phyloP scores from a whole-genome alignment of 2,113 vertebrate species.

The Clarias gariepinus region DNA sequence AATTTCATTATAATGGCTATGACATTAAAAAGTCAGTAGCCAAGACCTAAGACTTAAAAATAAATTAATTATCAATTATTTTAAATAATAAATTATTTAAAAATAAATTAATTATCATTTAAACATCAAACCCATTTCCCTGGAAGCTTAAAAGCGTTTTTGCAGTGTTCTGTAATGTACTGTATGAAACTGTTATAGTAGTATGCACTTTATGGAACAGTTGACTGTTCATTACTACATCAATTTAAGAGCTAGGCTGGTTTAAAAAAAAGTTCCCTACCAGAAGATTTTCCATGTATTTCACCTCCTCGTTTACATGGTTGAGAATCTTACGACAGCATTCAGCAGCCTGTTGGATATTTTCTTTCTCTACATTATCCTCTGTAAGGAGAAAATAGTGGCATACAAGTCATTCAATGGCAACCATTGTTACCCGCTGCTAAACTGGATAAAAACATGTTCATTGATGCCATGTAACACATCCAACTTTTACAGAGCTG shows the following conservation, averaged over 20 bases:
- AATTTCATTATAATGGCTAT: neutral
- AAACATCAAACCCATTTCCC: neutral
- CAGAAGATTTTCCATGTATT: constrained; percentile 86
- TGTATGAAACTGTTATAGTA: neutral
- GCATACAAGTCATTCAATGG: neutral
- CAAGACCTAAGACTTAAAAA: neutral
- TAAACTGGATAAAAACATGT: neutral
- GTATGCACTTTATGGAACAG: neutral
- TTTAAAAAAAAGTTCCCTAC: constrained; percentile 71
- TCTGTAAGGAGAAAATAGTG: constrained; percentile 55
- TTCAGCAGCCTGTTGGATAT: constrained; percentile 75
- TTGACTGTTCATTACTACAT: neutral
- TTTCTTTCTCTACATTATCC: constrained; percentile 62
- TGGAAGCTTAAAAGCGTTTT: neutral
- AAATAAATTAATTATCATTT: neutral
- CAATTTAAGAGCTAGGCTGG: neutral
- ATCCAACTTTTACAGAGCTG: neutral
- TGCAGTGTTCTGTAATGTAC: neutral
- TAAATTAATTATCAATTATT: neutral
- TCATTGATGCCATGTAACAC: too few species aligned
- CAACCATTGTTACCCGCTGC: neutral
- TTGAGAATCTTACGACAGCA: constrained; percentile 88
- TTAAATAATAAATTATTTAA: too few species aligned
- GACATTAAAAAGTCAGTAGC: neutral
- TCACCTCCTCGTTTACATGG: constrained; percentile 87